Evolutionary conservation across 2,797 vertebrate species (phyloP), one percentile per base, ranked within the genome.

Genomic region (Cyclopterus lumpus): DNA sequence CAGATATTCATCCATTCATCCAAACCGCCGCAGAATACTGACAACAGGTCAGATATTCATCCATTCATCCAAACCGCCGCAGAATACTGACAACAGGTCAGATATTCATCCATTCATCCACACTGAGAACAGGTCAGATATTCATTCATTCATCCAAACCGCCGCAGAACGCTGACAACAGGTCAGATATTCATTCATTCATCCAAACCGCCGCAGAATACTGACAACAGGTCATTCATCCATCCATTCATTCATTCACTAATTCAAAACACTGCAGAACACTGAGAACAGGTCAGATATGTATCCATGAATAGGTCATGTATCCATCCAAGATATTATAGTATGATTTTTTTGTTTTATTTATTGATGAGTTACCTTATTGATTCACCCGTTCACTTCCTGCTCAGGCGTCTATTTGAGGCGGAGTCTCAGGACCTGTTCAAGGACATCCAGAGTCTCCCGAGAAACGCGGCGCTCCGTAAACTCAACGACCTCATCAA

Each of bases 401-500:
- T 42, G 49, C 49, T 1, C 66, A 93, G 97, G 6, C 95, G 95
- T 5, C 95, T 99, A 36, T 99, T 99, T 2, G 97, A 99, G 80
- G 96, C 94, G 0, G 97, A 99, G 88, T 95, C 97, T 14, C 97
- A 97, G 90, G 98, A 99, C 88, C 96, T 99, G 16, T 99, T 99
- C 93, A 91, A 75, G 73, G 98, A 99, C 76, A 99, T 99, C 88
- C 97, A 99, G 93, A 92, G 96, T 73, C 96, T 99, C 22, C 98
- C 98, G 0, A 96, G 96, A 61, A 99, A 98, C 65, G 97, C 98
- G 0, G 98, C 98, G 0, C 96, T 99, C 24, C 94, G 98, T 60
- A 99, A 99, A 73, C 97, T 99, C 85, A 99, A 99, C 5, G 98
- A 99, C 89, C 97, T 99, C 71, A 99, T 99, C 89, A 99, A 99